These are phyloP conservation scores for Vicugna pacos DNA, from an alignment of 2,113 vertebrate species.

Conservation along the genomic window DNA sequence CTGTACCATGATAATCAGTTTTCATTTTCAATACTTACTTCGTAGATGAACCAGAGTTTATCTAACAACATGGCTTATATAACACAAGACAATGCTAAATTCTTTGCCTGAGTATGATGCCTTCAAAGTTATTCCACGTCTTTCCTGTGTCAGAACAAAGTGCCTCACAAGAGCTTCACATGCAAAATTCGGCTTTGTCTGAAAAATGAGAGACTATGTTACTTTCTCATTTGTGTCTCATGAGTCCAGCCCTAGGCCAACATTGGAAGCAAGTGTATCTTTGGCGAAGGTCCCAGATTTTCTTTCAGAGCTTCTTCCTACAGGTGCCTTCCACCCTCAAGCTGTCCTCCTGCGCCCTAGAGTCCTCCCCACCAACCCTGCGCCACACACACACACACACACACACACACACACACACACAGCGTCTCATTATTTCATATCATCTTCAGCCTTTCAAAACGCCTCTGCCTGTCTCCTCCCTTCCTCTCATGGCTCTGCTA, in stretches of 20 bases:
- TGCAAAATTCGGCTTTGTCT: constrained; percentile 45
- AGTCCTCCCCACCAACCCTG: fast-evolving
- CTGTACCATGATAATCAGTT: constrained; percentile 29
- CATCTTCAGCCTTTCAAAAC: constrained; percentile 15
- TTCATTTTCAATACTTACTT: constrained; percentile 62
- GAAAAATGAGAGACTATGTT: neutral
- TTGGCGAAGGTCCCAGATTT: neutral
- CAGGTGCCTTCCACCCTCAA: neutral
- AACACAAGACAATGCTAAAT: constrained; percentile 55
- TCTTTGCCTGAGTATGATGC: constrained; percentile 5
- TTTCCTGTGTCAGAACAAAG: constrained; percentile 58
- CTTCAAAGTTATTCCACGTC: constrained; percentile 41
- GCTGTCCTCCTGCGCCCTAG: neutral
- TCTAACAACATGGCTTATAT: constrained; percentile 63
- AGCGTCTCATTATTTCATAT: neutral
- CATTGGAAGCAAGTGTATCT: neutral
- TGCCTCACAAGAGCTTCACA: constrained; percentile 14
- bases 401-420: neutral
- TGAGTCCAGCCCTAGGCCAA: neutral
- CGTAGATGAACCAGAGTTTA: neutral
- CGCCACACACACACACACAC: neutral
- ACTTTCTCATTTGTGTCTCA: neutral
- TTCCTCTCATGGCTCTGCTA: neutral
- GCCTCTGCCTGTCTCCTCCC: neutral
- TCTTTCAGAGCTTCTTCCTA: neutral